Conservation (phyloP, 1,140 invertebrate genomes). For the Drosophila saltans region DNA sequence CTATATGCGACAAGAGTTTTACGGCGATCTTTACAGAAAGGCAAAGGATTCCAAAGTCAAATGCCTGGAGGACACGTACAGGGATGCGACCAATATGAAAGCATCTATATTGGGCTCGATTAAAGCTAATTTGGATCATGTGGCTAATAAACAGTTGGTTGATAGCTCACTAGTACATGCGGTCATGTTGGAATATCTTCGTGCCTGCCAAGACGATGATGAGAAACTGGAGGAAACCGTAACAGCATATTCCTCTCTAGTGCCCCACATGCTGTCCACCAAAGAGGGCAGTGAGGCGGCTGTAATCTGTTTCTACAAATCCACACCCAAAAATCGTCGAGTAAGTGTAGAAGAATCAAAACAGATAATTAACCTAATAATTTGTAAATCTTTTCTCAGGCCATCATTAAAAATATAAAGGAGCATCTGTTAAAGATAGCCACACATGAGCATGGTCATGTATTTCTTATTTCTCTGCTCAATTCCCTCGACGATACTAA, state of each 20-base stretch:
- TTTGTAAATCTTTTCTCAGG: conserved; percentile 68
- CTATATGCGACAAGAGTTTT: conserved; percentile 90
- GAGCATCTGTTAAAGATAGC: conserved; percentile 91
- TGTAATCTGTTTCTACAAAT: conserved; percentile 91
- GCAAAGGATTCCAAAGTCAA: conserved; percentile 70
- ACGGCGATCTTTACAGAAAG: conserved; percentile 89
- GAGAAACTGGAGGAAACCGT: conserved; percentile 87
- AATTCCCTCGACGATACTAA: conserved; percentile 97
- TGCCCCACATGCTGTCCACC: conserved; percentile 92
- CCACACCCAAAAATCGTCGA: conserved; percentile 79
- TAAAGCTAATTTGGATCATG: conserved; percentile 88
- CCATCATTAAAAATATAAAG: conserved; percentile 92
- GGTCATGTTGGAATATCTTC: conserved; percentile 92
- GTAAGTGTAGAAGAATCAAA: conserved; percentile 44
- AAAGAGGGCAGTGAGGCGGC: conserved; percentile 91
- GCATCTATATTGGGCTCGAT: conserved; percentile 87
- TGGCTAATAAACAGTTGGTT: conserved; percentile 89
- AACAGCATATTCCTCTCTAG: conserved; percentile 87
- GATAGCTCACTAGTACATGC: conserved; percentile 89
- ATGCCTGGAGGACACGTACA: conserved; percentile 86
- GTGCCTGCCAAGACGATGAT: conserved; percentile 85
- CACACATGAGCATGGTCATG: conserved; percentile 93
- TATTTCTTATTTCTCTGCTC: conserved; percentile 92
- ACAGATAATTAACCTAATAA: neutral
- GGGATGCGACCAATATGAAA: conserved; percentile 87